Base-by-base conservation (phyloP, 2,888 invertebrate species). In the Scaptomyza cyrtandrae region DNA sequence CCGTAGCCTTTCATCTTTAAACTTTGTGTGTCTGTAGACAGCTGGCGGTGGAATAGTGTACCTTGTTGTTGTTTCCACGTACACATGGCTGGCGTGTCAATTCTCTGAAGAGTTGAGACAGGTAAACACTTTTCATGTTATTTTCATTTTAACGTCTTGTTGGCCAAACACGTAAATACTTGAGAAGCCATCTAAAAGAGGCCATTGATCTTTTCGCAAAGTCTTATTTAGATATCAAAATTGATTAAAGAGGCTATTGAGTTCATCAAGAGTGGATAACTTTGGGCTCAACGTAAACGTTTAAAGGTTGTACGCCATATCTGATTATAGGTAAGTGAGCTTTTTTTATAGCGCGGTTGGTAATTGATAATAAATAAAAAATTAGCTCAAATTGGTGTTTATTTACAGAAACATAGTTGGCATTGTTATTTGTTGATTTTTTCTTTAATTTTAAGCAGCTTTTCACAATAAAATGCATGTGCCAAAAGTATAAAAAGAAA, bases 11-110 rank as follows among this genome's bases (percentile, higher is more conserved):
- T 29, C 52, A 58, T 33, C 60, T 60, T 73, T 49, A 66, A 58
- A 56, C 24, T 39, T 14, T 1, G n/a, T 14, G 39, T 39, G 33
- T 35, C 19, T 5, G n/a, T 29, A 75, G 75, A 75, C 71, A 75
- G 61, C 71, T 75, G 68, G 10, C 10, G 3, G 16, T 10, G 10
- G 10, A 10, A 41, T 41, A 41, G 16, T 41, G 41, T 16, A 10
- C 3, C 16, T 41, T 41, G 4, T 16, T 41, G 10, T 3, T 16
- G 9, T 10, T 19, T 43, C 37, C 46, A 44, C 19, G 37, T 60
- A 64, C 74, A 73, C 61, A 74, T 74, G 53, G 49, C 61, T 49
- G 68, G 49, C 64, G 68, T 71, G 75, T 71, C 71, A 71, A 75
- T 68, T 59, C 68, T 60, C 75, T 29, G 62, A 59, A 68, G 66